Percentiles rank a stretch among this genome's conserved stretches.
phyloP scores from a whole-genome alignment of 2,113 vertebrate species.

The Trematocara stigmaticum region DNA sequence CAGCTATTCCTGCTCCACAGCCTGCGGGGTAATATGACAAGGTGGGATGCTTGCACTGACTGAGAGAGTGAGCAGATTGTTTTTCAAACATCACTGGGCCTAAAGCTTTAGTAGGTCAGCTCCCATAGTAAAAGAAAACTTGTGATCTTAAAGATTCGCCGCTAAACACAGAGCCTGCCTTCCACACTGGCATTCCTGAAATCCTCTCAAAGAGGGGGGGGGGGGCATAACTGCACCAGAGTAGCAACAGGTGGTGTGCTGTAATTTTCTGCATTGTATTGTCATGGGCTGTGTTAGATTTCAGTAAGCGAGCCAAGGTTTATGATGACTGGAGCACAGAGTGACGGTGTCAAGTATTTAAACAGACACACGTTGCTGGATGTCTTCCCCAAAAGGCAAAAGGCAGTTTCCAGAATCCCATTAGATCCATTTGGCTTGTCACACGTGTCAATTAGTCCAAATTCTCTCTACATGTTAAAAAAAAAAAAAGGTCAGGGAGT shows the following conservation, averaged over 20 bases:
- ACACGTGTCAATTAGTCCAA: not conserved
- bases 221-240: not conserved
- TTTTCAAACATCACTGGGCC: slow-evolving; percentile 29
- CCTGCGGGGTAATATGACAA: not conserved
- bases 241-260: slow-evolving; percentile 31
- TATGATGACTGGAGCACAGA: not conserved
- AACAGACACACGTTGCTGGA: not conserved
- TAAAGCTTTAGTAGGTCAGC: slow-evolving; percentile 11
- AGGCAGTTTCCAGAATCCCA: not conserved
- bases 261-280: not conserved
- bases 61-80: slow-evolving; percentile 32
- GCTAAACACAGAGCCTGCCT: slow-evolving; percentile 2
- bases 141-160: not conserved
- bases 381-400: not conserved
- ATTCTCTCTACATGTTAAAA: not conserved
- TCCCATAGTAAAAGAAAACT: slow-evolving; percentile 9
- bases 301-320: not conserved
- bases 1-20: not conserved
- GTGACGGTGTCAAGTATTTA: slow-evolving; percentile 5
- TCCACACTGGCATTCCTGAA: slow-evolving; percentile 21
- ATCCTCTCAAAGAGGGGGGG: not conserved
- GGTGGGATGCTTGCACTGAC: not conserved
- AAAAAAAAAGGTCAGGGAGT: slow-evolving; percentile 50
- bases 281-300: slow-evolving; percentile 8
- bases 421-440: slow-evolving; percentile 22